These are phyloP conservation scores for Mechanitis mazaeus DNA, from an alignment of 2,888 invertebrate species.

Conservation along the genomic window DNA sequence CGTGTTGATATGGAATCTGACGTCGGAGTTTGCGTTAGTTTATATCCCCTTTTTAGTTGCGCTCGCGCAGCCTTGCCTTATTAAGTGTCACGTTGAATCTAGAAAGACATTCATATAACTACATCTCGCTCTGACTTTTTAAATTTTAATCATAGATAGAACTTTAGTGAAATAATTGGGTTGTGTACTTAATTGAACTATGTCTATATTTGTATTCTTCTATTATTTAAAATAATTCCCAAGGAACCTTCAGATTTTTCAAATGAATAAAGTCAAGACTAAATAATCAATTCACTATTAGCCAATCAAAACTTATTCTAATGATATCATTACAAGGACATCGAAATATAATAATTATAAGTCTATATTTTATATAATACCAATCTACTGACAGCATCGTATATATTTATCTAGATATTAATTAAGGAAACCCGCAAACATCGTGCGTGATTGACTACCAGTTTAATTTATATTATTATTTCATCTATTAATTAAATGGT, in stretches of 20 bases:
- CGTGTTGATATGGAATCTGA: conserved; percentile 61
- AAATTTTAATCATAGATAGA: no score
- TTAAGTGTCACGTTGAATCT: conserved; percentile 48
- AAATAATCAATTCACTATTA: no score
- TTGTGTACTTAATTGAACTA: no score
- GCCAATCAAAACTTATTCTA: no score
- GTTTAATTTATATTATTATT: conserved; percentile 8
- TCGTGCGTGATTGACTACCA: conserved; percentile 3
- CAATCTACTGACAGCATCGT: background rate
- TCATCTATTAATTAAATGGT: conserved; percentile 14
- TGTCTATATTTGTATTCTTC: background rate
- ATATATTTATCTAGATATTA: background rate
- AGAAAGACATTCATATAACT: conserved; percentile 41
- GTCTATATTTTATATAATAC: no score
- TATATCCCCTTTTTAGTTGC: conserved; percentile 52
- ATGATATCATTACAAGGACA: no score
- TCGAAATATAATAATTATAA: no score
- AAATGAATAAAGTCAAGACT: no score
- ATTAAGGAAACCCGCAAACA: background rate
- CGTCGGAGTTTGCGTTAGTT: conserved; percentile 41
- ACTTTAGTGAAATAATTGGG: no score
- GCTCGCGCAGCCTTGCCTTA: conserved; percentile 41
- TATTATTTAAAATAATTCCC: no score
- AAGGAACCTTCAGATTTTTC: no score
- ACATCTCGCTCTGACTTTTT: conserved; percentile 34